phyloP scores from a whole-genome alignment of 2,797 vertebrate genomes.

The Malurus splendens region DNA sequence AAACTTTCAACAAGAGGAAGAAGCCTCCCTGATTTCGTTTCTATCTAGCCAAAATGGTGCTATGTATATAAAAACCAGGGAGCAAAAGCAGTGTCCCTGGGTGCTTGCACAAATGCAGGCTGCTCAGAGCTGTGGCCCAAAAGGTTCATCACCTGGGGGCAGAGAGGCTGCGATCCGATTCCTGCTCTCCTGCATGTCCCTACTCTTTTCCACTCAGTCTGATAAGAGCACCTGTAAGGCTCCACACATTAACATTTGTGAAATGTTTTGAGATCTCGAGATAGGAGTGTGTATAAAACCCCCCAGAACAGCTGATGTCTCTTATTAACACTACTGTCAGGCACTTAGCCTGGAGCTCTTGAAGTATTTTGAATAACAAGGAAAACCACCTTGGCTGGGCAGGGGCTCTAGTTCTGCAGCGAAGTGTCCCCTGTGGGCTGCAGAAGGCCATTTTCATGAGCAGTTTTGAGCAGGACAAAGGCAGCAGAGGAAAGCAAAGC shows the following conservation, averaged over 20 bases:
- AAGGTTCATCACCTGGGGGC: neutral
- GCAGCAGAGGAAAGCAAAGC: neutral
- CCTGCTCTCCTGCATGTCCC: neutral
- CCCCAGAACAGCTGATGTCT: neutral
- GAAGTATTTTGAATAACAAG: neutral
- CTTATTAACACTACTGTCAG: neutral
- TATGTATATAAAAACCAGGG: neutral
- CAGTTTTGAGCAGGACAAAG: neutral
- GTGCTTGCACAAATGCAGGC: neutral
- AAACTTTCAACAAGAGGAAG: neutral
- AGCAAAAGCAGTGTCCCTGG: neutral
- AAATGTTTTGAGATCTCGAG: neutral
- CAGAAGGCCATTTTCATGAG: neutral
- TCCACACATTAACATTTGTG: neutral
- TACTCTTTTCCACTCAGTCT: neutral
- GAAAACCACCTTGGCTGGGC: neutral
- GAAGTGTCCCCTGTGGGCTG: neutral
- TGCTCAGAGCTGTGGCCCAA: neutral
- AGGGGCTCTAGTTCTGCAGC: neutral
- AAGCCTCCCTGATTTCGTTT: neutral
- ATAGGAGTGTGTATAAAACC: neutral
- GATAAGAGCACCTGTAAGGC: neutral
- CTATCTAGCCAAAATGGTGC: neutral
- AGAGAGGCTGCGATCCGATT: neutral
- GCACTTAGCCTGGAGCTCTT: neutral